Evolutionary conservation across 2,797 vertebrate species (phyloP).

Genomic region (Acomys russatus): DNA sequence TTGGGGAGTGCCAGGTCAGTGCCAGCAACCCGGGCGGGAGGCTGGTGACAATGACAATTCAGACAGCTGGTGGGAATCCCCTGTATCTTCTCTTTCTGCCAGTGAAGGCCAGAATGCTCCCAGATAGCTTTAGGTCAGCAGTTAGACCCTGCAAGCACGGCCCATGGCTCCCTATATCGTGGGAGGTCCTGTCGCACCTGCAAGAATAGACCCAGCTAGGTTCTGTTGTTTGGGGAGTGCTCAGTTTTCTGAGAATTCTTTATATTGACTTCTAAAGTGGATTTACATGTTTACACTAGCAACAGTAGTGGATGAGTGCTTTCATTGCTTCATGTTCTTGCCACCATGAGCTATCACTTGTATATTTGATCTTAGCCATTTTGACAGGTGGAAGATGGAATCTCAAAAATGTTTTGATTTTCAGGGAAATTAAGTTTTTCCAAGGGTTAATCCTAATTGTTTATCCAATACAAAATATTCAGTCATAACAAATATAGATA

Average conservation of each 20-base stretch:
- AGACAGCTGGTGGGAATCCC: too few relatives aligned
- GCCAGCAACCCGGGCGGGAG: too few relatives aligned
- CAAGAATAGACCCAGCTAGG: too few relatives aligned
- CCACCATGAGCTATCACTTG: neutral
- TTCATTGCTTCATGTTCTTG: neutral
- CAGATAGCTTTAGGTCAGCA: too few relatives aligned
- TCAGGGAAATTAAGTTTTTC: neutral
- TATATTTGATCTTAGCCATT: neutral
- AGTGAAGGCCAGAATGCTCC: too few relatives aligned
- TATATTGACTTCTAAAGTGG: neutral
- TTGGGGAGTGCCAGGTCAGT: too few relatives aligned
- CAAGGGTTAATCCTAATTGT: neutral
- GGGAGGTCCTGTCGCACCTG: too few relatives aligned
- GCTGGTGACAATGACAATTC: too few relatives aligned
- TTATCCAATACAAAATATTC: neutral
- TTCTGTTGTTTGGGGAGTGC: too few relatives aligned
- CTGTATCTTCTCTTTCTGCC: too few relatives aligned
- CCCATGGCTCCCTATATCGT: too few relatives aligned
- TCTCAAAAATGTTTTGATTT: neutral
- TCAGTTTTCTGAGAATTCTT: neutral
- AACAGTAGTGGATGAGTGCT: neutral
- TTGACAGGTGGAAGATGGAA: neutral
- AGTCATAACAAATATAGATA: neutral
- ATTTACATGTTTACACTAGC: neutral
- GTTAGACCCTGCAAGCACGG: too few relatives aligned